A percentile compares a stretch with the other conserved stretches of the same genome.
phyloP scores from a whole-genome alignment of 2,113 vertebrate genomes.

The Onychostruthus taczanowskii region DNA sequence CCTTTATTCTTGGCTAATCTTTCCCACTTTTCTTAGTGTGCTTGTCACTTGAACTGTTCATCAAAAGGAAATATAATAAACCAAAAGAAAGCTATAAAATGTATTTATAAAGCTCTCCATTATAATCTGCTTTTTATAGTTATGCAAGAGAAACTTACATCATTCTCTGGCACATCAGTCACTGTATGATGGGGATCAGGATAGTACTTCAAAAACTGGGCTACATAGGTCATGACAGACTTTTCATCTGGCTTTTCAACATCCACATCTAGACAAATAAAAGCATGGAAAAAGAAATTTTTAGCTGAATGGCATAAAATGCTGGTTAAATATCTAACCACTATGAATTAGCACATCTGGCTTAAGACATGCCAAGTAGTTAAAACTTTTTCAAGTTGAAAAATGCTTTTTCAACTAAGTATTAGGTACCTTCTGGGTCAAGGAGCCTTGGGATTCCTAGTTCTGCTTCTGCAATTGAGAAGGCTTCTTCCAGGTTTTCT shows the following conservation, averaged over 20 bases:
- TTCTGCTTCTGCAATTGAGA: conserved; percentile 87
- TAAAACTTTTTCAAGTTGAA: background rate
- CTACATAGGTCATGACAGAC: conserved; percentile 97
- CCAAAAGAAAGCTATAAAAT: background rate
- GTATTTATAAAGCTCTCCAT: background rate
- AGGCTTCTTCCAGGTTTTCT: conserved; percentile 93
- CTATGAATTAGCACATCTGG: background rate
- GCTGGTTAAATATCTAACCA: background rate
- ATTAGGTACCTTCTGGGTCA: conserved; percentile 88
- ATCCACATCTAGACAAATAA: conserved; percentile 85
- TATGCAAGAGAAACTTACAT: conserved; percentile 72
- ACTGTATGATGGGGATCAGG: conserved; percentile 77
- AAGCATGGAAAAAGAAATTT: background rate
- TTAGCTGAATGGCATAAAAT: background rate
- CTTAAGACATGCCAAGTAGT: background rate
- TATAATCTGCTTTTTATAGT: background rate
- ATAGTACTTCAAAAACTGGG: conserved; percentile 93
- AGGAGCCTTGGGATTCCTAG: conserved; percentile 92
- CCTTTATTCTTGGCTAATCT: background rate
- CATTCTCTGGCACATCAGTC: conserved; percentile 72
- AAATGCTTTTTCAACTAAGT: background rate
- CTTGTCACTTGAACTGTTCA: background rate
- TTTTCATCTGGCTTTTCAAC: conserved; percentile 99
- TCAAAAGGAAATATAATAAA: background rate
- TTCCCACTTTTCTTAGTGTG: background rate